Evolutionary conservation across 2,797 vertebrate species (phyloP), one percentile per base, ranked within the genome.

Genomic region (Tapirus indicus): DNA sequence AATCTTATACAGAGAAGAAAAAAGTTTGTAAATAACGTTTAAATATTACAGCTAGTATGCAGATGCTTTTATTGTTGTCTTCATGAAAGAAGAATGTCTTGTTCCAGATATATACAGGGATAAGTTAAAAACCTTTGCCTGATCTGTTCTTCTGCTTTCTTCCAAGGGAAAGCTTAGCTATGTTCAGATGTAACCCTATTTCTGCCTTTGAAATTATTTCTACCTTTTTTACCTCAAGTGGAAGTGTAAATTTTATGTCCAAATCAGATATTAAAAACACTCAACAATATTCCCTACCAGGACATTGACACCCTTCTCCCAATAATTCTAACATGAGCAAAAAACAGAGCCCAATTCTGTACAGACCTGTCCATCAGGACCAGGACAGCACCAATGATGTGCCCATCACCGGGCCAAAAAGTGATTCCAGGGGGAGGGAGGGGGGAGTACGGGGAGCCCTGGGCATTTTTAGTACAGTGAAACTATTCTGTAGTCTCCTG

Each of bases 71-170:
- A 90, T 83, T 25, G n/a, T 88, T 96, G 95, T 93, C 58, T 77
- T 64, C 20, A 41, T 38, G 56, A 92, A 96, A 95, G 41, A 18
- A 94, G 47, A 44, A 41, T 79, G n/a, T 75, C 35, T 68, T 89
- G 21, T 56, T 94, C 56, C 38, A 95, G n/a, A 84, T 38, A 88
- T 14, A 44, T 16, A 25, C 2, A 66, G 11, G 52, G 14, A 71
- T 96, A 95, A 91, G 1, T 91, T 96, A 86, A 88, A 97, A 92
- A 75, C 49, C 14, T 85, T 95, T 82, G 20, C 21, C 20, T 94
- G 32, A 69, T 68, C 56, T 94, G 20, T 80, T 87, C 32, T 69
- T 66, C 47, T 84, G 52, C 25, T 91, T 94, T 66, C 35, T 74
- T 95, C 54, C 23, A 79, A 92, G 77, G 41, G 7, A 69, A 79